Percentiles rank a stretch among this genome's conserved stretches.
These are phyloP conservation scores for Copsychus sechellarum DNA, from an alignment of 2,113 vertebrate species.

Conservation along the genomic window DNA sequence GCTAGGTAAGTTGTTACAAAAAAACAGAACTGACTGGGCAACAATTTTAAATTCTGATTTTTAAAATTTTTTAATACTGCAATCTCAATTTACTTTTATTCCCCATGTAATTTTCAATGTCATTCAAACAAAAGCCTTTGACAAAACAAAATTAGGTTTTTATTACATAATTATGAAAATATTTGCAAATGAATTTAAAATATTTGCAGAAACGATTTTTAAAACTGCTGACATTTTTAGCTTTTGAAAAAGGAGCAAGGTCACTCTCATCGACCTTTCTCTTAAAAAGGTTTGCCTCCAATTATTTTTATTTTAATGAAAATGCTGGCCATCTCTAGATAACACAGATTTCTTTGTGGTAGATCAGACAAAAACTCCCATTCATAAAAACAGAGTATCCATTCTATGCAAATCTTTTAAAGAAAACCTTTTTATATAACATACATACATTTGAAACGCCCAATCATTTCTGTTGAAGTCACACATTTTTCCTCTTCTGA, in stretches of 20 bases:
- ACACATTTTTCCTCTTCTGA: neutral
- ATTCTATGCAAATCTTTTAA: neutral
- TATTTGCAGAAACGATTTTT: neutral
- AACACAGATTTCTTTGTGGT: neutral
- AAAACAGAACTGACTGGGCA: neutral
- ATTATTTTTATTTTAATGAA: neutral
- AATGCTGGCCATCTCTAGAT: neutral
- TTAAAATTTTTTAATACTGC: accelerated
- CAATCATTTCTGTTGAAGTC: neutral
- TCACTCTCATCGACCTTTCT: neutral
- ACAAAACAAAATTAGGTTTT: neutral
- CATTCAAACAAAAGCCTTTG: neutral
- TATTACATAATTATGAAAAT: neutral
- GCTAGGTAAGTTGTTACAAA: neutral
- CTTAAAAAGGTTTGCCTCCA: accelerated
- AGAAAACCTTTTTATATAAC: neutral
- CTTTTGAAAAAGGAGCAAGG: neutral
- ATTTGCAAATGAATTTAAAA: neutral
- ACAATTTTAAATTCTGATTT: neutral
- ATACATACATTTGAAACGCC: accelerated
- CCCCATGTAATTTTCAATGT: neutral
- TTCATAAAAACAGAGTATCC: neutral
- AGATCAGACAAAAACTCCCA: neutral
- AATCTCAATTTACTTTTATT: neutral
- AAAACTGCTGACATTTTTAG: neutral